These are phyloP conservation scores for Vulpes vulpes DNA, from an alignment of 2,113 vertebrate species.

Conservation along the genomic window DNA sequence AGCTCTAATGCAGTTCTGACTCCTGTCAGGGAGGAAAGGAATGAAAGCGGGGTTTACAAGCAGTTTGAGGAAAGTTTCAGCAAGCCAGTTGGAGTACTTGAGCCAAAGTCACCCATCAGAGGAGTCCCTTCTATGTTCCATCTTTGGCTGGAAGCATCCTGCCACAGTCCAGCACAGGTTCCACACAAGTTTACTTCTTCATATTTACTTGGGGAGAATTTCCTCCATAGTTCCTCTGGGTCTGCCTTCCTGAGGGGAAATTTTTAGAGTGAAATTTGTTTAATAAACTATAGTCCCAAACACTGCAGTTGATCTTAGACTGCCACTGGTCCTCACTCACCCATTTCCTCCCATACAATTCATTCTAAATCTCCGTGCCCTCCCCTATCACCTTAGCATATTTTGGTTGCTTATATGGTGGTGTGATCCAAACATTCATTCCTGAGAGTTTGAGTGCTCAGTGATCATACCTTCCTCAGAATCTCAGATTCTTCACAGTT, in stretches of 20 bases:
- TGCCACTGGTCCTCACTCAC: not conserved
- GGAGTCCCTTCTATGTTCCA: not conserved
- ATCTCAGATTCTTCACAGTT: no score
- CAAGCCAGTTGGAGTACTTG: not conserved
- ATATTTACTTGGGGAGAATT: not conserved
- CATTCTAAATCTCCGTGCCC: not conserved
- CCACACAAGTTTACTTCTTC: not conserved
- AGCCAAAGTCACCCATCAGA: not conserved
- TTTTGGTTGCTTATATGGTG: not conserved
- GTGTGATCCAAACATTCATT: not conserved
- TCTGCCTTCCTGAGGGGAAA: not conserved
- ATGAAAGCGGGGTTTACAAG: not conserved
- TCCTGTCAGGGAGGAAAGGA: not conserved
- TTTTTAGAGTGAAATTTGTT: not conserved
- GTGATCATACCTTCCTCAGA: not conserved
- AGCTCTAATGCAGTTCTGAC: not conserved
- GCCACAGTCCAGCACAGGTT: not conserved
- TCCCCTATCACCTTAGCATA: not conserved
- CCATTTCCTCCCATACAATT: not conserved
- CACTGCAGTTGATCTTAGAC: not conserved
- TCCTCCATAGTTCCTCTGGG: not conserved
- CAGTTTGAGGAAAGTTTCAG: not conserved
- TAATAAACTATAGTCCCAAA: not conserved
- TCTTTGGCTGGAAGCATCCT: not conserved
- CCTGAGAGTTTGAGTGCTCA: not conserved